Conservation (phyloP, 2,888 invertebrate genomes). For the Epinotia demarniana region DNA sequence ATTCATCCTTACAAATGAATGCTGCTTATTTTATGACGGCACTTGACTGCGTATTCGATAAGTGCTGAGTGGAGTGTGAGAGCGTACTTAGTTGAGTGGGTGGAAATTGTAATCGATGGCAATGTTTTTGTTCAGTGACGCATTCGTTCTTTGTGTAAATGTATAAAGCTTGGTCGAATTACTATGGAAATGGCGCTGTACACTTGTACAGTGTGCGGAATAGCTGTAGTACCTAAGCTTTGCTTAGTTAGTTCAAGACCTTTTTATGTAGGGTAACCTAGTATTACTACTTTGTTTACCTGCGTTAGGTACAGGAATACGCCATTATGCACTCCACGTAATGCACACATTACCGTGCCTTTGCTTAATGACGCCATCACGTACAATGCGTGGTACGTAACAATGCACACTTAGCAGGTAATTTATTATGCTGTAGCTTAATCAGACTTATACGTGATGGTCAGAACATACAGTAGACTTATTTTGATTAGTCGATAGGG, state of each 20-base stretch:
- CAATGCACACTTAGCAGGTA: slow-evolving; percentile 27
- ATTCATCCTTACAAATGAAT: slow-evolving; percentile 44
- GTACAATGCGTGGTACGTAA: slow-evolving; percentile 41
- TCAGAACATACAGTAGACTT: neutral
- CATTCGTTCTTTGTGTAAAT: too few species aligned
- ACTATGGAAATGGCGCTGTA: too few species aligned
- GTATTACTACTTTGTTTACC: too few species aligned
- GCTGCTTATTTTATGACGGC: slow-evolving; percentile 36
- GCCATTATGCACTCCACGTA: slow-evolving; percentile 14
- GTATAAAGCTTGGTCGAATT: too few species aligned
- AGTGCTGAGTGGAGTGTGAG: slow-evolving; percentile 1
- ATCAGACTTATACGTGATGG: neutral
- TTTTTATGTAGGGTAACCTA: too few species aligned
- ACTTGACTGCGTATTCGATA: slow-evolving; percentile 25
- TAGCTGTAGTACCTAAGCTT: too few species aligned
- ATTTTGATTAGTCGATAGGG: neutral
- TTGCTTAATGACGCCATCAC: slow-evolving; percentile 53
- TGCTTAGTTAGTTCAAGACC: too few species aligned
- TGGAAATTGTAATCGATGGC: too few species aligned
- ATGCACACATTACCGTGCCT: slow-evolving; percentile 51
- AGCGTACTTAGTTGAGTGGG: neutral
- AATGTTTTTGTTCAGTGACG: too few species aligned
- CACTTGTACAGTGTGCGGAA: too few species aligned
- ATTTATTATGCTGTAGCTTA: neutral
- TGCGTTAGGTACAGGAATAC: slow-evolving; percentile 18